Base-by-base conservation (phyloP, 1,140 invertebrate species). In the Hydropsyche tenuis region DNA sequence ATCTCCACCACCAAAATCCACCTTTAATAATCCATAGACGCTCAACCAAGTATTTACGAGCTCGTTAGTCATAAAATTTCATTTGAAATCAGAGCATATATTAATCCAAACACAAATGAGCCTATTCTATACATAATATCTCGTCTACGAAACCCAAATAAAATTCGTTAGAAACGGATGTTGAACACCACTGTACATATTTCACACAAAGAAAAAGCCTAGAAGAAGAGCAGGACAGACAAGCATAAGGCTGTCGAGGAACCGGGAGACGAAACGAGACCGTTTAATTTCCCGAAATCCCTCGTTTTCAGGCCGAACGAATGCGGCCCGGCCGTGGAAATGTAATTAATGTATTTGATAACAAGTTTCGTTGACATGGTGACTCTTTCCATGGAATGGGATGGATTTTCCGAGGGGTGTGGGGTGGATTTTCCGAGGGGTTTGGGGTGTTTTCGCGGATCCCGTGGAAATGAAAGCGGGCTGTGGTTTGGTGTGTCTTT, bases 271-370 rank as follows among this genome's bases (percentile, higher is more conserved):
- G 46, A 48, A 20, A 53, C 20, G 66, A 9, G 22, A 64, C 16
- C 22, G 56, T 63, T 72, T 72, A 72, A 72, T 72, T 72, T 72
- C 30, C 56, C 42, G 3, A 72, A 72, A 72, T 72, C 56, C 16
- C 22, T 64, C 42, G 62, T 53, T 69, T 20, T 53, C 20, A 45
- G 45, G 45, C 63, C 62, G 64, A 30, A 53, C 51, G 69, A 51
- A 46, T 66, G 30, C 64, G 46, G 46, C 22, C 63, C 72, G 27
- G 23, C 42, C 72, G 46, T 30, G 48, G 62, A 51, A 73, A 73
- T 73, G 72, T 73, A 73, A 73, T 73, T 73, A 73, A 73, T 73
- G 72, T 65, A 66, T 73, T 73, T 73, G 48, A 66, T 73, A 73
- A 73, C 72, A 53, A 73, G 62, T 66, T 51, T 53, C 22, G 72